These are phyloP conservation scores for Cisticola juncidis DNA, from an alignment of 2,113 vertebrate species.

Conservation along the genomic window DNA sequence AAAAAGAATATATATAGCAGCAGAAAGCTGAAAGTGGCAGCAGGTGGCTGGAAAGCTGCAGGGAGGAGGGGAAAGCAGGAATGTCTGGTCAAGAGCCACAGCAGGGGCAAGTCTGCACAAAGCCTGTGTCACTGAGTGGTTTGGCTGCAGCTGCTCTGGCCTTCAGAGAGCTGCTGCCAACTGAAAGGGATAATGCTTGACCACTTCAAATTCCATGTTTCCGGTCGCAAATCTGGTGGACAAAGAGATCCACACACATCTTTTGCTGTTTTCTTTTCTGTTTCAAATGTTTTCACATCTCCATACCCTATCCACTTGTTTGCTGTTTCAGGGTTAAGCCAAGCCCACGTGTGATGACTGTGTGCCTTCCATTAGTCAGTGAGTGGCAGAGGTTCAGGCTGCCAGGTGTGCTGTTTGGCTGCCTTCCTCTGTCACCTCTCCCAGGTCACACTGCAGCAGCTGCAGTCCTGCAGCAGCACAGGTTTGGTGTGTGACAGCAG, in stretches of 20 bases:
- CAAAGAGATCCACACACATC: not conserved
- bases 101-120: not conserved
- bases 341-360: not conserved
- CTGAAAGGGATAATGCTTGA: not conserved
- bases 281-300: not conserved
- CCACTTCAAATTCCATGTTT: not conserved
- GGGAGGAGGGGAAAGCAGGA: not conserved
- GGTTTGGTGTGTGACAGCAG: not conserved
- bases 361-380: not conserved
- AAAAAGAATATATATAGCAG: constrained; percentile 9
- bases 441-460: not conserved
- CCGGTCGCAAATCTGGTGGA: not conserved
- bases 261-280: not conserved
- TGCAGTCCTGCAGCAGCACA: not conserved
- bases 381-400: not conserved
- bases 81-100: not conserved
- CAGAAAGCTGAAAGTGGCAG: not conserved
- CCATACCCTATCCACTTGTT: not conserved
- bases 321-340: not conserved
- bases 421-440: not conserved
- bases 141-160: not conserved
- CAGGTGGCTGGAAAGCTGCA: constrained; percentile 34
- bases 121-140: not conserved
- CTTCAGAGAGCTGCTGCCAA: not conserved
- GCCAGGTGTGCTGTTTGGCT: not conserved